These are phyloP conservation scores for Hypercompe scribonia DNA, from an alignment of 2,888 invertebrate species.

Conservation along the genomic window DNA sequence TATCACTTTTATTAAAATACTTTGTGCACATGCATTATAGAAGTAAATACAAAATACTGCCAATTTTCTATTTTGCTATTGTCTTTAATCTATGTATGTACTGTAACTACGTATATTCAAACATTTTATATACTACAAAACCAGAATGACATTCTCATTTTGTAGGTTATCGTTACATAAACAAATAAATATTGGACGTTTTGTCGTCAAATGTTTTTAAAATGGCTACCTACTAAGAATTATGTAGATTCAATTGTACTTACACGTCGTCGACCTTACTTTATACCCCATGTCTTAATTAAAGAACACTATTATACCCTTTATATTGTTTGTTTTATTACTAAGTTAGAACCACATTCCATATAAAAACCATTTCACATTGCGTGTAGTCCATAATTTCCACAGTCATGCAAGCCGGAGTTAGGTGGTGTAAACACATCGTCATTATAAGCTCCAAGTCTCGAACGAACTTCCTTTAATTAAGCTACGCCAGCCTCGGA, in stretches of 20 bases:
- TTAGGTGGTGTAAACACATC: constrained; percentile 37
- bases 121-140: too few species aligned
- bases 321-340: constrained; percentile 13
- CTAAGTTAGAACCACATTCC: constrained; percentile 11
- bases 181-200: too few species aligned
- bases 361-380: constrained; percentile 36
- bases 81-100: too few species aligned
- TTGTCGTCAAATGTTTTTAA: not conserved
- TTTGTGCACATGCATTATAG: too few species aligned
- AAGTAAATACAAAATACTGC: too few species aligned
- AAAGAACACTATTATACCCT: not conserved
- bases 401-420: constrained; percentile 55
- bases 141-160: too few species aligned
- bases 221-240: not conserved
- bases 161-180: too few species aligned
- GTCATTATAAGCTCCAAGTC: constrained; percentile 49
- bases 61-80: too few species aligned
- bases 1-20: too few species aligned
- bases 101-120: too few species aligned
- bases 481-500: constrained; percentile 49
- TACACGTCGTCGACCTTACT: not conserved
- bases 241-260: not conserved
- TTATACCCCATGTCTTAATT: constrained; percentile 1
- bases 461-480: constrained; percentile 58
- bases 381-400: constrained; percentile 60